Base-by-base conservation (phyloP, 2,113 vertebrate genomes). In the Anguilla japonica region DNA sequence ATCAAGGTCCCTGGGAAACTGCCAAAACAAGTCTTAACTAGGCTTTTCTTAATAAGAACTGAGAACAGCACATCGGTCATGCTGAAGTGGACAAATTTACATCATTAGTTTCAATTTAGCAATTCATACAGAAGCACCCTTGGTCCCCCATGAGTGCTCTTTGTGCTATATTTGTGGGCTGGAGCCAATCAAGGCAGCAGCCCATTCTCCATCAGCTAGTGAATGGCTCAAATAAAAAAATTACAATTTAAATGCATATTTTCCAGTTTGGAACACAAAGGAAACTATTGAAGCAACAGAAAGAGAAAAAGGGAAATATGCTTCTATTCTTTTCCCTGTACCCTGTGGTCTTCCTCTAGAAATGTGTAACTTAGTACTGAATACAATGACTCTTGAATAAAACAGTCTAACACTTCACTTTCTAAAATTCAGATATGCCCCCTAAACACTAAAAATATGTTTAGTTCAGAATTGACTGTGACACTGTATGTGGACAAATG, bases 181-280 rank as follows among this genome's bases (percentile, higher is more conserved):
- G 5, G 39, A 80, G 41, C 79, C 79, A 41, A 79, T 41, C 34
- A 39, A 40, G 40, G 79, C 60, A 84, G 22, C 18, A 26, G 43
- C 29, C 71, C 86, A 60, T 11, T 79, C 81, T 39, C 6, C 14
- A 39, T 3, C 84, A 26, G 34, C 39, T 85, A 84, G 90, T 75
- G 79, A 26, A 86, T 34, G 56, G 41, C 34, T 79, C 40, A 85
- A 85, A 89, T 88, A 86, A 84, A 88, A 88, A 34, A 15, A 84
- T 89, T 63, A 60, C 63, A 80, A 75, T 75, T 75, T 75, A 7
- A 75, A 75, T 7, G 26, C 6, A n/a, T 8, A 40, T 40, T n/a
- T 79, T 39, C 20, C 71, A 34, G 34, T 34, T 79, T 79, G 0
- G 75, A 29, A 34, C 78, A 79, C 29, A n/a, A 41, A n/a, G 26